A percentile compares a stretch with the other conserved stretches of the same genome.
Conservation (phyloP, 2,113 vertebrate species). For the Calcarius ornatus region DNA sequence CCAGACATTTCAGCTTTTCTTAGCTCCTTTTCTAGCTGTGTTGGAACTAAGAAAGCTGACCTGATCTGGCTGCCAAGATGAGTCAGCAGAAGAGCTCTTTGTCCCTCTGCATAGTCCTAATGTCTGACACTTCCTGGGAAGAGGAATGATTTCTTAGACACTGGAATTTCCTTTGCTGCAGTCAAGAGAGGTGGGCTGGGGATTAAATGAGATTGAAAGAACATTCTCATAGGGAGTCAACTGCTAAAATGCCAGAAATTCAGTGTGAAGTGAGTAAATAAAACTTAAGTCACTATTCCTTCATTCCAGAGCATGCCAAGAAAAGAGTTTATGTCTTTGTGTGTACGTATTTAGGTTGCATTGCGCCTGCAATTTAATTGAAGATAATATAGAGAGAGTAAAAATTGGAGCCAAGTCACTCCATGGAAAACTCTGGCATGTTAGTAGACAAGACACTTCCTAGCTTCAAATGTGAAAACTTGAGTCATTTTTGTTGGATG, state of each 20-base stretch:
- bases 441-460: constrained; percentile 22
- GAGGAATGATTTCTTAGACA: background rate
- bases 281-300: background rate
- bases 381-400: background rate
- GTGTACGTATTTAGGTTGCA: background rate
- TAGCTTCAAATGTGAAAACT: constrained; percentile 17
- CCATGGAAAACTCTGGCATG: background rate
- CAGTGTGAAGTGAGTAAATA: background rate
- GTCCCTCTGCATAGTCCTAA: background rate
- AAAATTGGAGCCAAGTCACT: constrained; percentile 32
- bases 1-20: background rate
- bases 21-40: background rate
- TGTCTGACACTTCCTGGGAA: background rate
- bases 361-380: background rate
- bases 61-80: background rate
- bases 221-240: background rate
- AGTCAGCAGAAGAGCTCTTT: constrained; percentile 6
- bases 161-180: constrained; percentile 41
- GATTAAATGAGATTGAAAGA: background rate
- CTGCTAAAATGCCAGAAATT: background rate
- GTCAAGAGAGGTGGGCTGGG: background rate
- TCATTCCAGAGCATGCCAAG: background rate
- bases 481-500: constrained; percentile 39
- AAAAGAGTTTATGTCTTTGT: background rate
- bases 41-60: background rate